phyloP scores from a whole-genome alignment of 2,797 vertebrate species.

The Centroberyx gerrardi region DNA sequence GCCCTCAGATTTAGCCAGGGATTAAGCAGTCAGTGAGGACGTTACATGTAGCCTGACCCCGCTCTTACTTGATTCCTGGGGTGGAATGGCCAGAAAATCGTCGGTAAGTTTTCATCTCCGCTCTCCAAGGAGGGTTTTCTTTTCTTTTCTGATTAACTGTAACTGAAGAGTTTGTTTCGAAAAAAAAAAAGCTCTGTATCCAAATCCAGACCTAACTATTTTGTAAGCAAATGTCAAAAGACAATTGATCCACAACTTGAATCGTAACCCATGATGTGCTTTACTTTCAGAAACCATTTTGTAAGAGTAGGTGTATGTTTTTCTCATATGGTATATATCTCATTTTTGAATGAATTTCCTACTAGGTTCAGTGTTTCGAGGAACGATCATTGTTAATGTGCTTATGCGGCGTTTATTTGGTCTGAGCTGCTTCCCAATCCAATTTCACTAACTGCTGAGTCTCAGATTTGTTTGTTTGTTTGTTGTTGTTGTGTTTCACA shows the following conservation, averaged over 20 bases:
- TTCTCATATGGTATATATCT: not conserved
- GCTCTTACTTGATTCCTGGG: slow-evolving; percentile 45
- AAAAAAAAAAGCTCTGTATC: too few species aligned
- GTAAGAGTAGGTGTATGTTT: too few species aligned
- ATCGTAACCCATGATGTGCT: not conserved
- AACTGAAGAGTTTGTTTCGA: not conserved
- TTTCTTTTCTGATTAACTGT: not conserved
- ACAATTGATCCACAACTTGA: not conserved
- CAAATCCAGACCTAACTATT: not conserved
- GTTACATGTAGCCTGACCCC: slow-evolving; percentile 40
- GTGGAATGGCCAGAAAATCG: slow-evolving; percentile 86
- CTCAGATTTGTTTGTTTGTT: not conserved
- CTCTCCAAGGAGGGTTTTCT: not conserved
- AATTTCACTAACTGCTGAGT: not conserved
- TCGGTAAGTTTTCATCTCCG: slow-evolving; percentile 80
- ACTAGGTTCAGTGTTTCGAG: not conserved
- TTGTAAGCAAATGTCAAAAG: not conserved
- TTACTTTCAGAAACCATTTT: not conserved
- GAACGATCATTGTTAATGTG: not conserved
- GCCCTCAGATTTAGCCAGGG: slow-evolving; percentile 78
- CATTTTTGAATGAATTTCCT: not conserved
- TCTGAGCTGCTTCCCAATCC: not conserved
- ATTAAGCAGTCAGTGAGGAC: slow-evolving; percentile 68
- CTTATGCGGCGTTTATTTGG: not conserved
- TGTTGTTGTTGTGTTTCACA: not conserved